Evolutionary conservation across 2,888 invertebrate species (phyloP), one percentile per base, ranked within the genome.

Genomic region (Aelia acuminata): DNA sequence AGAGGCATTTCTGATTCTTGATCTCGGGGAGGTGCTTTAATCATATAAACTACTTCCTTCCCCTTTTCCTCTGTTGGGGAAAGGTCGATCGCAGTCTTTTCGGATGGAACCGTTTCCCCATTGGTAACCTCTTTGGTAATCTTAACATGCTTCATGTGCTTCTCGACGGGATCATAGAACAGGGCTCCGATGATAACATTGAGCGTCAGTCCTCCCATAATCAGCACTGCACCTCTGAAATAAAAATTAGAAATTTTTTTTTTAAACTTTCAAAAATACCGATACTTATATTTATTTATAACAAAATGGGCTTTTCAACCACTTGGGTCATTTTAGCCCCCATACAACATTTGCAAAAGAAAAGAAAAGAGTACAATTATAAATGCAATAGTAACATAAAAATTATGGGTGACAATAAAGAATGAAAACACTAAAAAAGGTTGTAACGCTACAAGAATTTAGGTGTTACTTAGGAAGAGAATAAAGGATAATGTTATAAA

Each of bases 111-210:
- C 11, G 31, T 20, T 26, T 88, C 87, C 7, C 53, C 87, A 47
- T 88, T 86, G 11, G 57, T 84, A 15, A 31, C 22, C 57, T 90
- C 89, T 48, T 88, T 85, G 10, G 84, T 53, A 13, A 90, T 89
- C 75, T 89, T 94, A 88, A 95, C 95, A 91, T 94, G 94, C 90
- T 96, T 94, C 95, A 97, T 94, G 91, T 97, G 97, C 90, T 95
- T 94, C 90, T 96, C 96, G 0, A 97, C 97, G 0, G 97, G 97
- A 90, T 97, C 96, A 92, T 97, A 97, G 85, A 97, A 94, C 22
- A 97, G 92, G 5, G 97, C 97, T 0, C 96, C 96, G 18, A 97
- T 96, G 94, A 96, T 96, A 0, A 96, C 96, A 92, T 97, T 96
- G 85, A 97, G 92, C 91, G 96, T 96, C 26, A 97, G 93, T 20